Base-by-base conservation (phyloP, 1,140 invertebrate genomes). In the Lasaia peninsularis region DNA sequence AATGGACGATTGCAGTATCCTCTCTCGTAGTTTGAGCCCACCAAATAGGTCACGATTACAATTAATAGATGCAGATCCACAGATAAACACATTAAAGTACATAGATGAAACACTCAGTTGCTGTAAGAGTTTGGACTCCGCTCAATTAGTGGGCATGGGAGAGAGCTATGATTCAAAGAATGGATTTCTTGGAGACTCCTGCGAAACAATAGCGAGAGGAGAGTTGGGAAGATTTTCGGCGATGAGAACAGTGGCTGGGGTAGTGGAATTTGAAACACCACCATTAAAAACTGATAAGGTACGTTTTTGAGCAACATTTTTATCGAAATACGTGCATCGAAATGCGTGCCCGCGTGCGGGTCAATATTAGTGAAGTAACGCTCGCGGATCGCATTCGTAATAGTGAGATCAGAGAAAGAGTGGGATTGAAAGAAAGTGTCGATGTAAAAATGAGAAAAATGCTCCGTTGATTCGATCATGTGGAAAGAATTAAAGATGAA, bases 31-130 rank as follows among this genome's bases (percentile, higher is more conserved):
- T 52, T 62, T 90, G 6, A 89, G 89, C 50, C 89, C 89, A 16
- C 86, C 86, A 0, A 84, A 88, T 56, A 85, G 79, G 56, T 78
- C 79, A 11, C 71, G 83, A n/a, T 61, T 89, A 24, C 84, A 85
- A 44, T 71, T 92, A 52, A 90, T 92, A 61, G 91, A 92, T 61
- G 90, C 90, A 7, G 91, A 92, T 74, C 83, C 91, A n/a, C 91
- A 91, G 20, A 89, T 92, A 32, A 91, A 91, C 40, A 91, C 91
- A 12, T 70, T 92, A 2, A 92, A 91, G 65, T 92, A 90, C 58
- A 92, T 92, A 57, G 91, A 92, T 62, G 91, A 92, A 63, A 90
- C 86, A 0, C 60, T 89, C 24, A 90, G 89, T 66, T 89, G 79
- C 60, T 88, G 86, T 32, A 90, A 90, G 62, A 90, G 87, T 58